Percentiles rank a stretch among this genome's conserved stretches.
Conservation (phyloP, 1,140 invertebrate species). For the Nymphalis io region DNA sequence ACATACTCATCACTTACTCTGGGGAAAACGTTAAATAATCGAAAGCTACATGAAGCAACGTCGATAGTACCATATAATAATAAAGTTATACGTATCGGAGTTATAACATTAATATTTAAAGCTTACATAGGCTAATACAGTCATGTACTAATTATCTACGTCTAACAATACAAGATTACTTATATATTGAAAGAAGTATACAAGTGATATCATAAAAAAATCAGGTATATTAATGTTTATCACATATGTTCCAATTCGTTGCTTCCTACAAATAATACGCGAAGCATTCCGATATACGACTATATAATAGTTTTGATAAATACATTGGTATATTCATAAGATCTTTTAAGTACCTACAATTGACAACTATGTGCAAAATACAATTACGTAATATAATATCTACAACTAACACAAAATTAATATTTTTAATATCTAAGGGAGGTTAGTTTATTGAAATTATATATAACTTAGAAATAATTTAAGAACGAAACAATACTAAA, state of each 20-base stretch:
- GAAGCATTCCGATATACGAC: constrained; percentile 37
- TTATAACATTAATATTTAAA: constrained; percentile 47
- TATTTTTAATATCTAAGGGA: constrained; percentile 27
- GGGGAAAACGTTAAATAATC: constrained; percentile 1
- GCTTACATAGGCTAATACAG: constrained; percentile 50
- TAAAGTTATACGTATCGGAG: constrained; percentile 6
- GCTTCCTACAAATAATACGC: constrained; percentile 39
- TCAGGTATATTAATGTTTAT: constrained; percentile 43
- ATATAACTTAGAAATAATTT: constrained; percentile 43
- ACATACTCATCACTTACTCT: not conserved
- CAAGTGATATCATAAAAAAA: constrained; percentile 34
- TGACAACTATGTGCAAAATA: constrained; percentile 49
- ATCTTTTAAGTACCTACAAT: constrained; percentile 49
- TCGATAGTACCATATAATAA: constrained; percentile 15
- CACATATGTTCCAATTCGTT: constrained; percentile 51
- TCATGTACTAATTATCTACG: constrained; percentile 39
- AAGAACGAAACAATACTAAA: constrained; percentile 74
- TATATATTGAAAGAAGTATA: constrained; percentile 34
- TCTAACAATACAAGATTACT: constrained; percentile 38
- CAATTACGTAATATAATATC: constrained; percentile 30
- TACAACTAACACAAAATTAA: constrained; percentile 30
- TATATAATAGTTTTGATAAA: constrained; percentile 37
- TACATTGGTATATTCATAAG: constrained; percentile 51
- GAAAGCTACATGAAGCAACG: constrained; percentile 20
- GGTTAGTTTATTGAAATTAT: constrained; percentile 48